These are phyloP conservation scores for Pristionchus exspectatus DNA, from an alignment of 2,888 invertebrate species.

Conservation along the genomic window DNA sequence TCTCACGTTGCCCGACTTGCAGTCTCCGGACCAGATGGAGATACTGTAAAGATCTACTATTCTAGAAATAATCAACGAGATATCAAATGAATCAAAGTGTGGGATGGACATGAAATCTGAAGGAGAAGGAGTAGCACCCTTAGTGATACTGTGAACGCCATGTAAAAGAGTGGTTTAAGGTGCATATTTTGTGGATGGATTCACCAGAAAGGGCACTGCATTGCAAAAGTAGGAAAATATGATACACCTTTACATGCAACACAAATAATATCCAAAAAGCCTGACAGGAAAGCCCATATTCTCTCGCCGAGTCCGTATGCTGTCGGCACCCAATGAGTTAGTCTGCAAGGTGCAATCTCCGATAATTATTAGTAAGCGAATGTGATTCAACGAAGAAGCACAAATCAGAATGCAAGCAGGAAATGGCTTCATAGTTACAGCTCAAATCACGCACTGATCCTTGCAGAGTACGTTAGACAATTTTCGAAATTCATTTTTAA, in stretches of 20 bases:
- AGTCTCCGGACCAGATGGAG: conserved; percentile 16
- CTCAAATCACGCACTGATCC: neutral
- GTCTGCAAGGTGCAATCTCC: neutral
- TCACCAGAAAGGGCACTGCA: too few relatives aligned
- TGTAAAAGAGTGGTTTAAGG: too few relatives aligned
- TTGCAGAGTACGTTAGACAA: neutral
- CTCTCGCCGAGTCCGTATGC: neutral
- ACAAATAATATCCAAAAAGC: neutral
- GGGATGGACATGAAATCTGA: neutral
- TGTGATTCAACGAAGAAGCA: too few relatives aligned
- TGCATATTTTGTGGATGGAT: too few relatives aligned
- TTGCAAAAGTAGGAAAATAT: neutral
- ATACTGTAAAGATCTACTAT: neutral
- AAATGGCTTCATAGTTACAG: neutral
- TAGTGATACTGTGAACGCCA: too few relatives aligned
- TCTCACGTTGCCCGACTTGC: neutral
- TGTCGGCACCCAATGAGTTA: neutral
- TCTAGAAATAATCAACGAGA: too few relatives aligned
- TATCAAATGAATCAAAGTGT: too few relatives aligned
- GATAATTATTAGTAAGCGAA: neutral
- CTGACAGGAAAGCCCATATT: neutral
- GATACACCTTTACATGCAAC: neutral
- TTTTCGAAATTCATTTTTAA: neutral
- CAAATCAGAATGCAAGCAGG: too few relatives aligned
- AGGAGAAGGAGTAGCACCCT: neutral